Percentiles rank a stretch among this genome's conserved stretches.
Conservation (phyloP, 2,113 vertebrate genomes). For the Eptatretus burgeri region DNA sequence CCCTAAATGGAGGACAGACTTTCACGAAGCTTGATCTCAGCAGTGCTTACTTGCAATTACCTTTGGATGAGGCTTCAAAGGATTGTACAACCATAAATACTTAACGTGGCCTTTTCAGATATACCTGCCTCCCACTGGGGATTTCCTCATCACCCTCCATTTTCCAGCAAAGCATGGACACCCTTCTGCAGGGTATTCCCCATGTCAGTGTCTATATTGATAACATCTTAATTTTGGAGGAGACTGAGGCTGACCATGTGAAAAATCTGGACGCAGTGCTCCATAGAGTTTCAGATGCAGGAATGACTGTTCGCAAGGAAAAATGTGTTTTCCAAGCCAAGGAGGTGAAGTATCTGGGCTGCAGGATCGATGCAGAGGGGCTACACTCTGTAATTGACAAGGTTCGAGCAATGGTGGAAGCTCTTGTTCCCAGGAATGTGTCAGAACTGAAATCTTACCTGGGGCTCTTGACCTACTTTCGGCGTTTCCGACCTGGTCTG, state of each 20-base stretch:
- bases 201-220: neutral
- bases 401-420: neutral
- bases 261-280: conserved; percentile 3
- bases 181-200: neutral
- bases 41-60: no score
- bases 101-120: neutral
- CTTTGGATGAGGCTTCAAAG: no score
- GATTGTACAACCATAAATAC: neutral
- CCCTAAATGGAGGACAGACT: no score
- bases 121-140: neutral
- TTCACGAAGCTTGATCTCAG: no score
- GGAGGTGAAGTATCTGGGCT: neutral
- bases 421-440: neutral
- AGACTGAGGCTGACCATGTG: neutral
- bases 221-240: neutral
- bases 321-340: conserved; percentile 1
- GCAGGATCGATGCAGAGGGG: neutral
- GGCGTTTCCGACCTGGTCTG: neutral
- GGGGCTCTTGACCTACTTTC: neutral
- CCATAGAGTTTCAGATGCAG: neutral
- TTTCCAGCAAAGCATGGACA: neutral
- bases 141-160: neutral
- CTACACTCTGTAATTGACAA: neutral
- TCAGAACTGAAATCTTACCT: neutral
- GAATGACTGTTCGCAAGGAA: neutral